Conservation (phyloP, 2,113 vertebrate genomes). For the Eurypyga helias region DNA sequence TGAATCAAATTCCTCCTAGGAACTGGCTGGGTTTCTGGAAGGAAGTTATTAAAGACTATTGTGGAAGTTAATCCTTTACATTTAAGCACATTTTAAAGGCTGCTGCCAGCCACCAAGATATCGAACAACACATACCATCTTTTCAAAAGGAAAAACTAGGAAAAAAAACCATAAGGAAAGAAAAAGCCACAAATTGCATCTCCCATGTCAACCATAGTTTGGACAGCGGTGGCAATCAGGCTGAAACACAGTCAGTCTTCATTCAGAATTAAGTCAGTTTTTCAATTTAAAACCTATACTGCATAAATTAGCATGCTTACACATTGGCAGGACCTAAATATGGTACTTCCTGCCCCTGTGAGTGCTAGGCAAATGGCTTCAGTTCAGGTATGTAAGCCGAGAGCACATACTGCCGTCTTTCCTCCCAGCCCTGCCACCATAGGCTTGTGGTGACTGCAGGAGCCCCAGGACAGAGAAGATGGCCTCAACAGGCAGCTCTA, state of each 20-base stretch:
- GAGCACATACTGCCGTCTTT: background rate
- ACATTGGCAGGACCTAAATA: background rate
- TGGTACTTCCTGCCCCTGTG: constrained; percentile 5
- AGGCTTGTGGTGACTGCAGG: background rate
- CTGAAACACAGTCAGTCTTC: background rate
- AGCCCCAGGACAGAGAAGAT: background rate
- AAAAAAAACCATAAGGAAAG: background rate
- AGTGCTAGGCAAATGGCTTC: background rate
- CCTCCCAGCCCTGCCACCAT: background rate
- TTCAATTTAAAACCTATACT: background rate
- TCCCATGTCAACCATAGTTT: background rate
- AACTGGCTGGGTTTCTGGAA: background rate
- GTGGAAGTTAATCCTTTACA: background rate
- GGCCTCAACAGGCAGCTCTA: background rate
- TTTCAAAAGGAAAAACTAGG: background rate
- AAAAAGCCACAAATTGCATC: background rate
- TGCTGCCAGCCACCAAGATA: background rate
- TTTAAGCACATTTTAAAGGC: background rate
- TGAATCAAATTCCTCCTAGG: background rate
- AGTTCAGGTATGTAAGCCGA: background rate
- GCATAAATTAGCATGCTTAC: background rate
- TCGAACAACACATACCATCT: background rate
- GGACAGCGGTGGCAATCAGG: background rate
- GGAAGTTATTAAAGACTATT: background rate
- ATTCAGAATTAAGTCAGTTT: background rate